Conservation (phyloP, 2,113 vertebrate species). For the Vulpes lagopus region DNA sequence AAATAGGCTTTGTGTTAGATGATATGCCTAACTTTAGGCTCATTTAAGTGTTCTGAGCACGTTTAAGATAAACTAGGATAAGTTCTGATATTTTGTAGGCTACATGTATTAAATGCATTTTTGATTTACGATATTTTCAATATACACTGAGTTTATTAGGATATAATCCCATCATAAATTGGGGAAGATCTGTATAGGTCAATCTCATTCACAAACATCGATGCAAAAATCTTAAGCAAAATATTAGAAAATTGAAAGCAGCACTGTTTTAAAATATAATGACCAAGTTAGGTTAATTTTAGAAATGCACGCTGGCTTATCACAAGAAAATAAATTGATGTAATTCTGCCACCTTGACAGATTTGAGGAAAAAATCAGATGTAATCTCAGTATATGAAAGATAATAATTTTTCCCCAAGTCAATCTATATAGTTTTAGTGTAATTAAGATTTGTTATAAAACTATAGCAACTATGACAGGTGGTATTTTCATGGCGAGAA, state of each 20-base stretch:
- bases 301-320: neutral
- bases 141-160: neutral
- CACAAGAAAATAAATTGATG: neutral
- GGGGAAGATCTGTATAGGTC: neutral
- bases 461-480: neutral
- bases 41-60: neutral
- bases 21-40: neutral
- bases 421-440: neutral
- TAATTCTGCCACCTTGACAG: conserved; percentile 27
- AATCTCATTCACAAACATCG: neutral
- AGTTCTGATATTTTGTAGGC: neutral
- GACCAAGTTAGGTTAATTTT: neutral
- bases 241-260: conserved; percentile 12
- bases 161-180: neutral
- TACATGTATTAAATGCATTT: neutral
- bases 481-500: neutral
- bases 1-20: neutral
- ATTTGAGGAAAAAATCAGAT: conserved; percentile 22
- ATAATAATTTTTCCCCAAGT: neutral
- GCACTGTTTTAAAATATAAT: neutral
- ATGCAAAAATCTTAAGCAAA: neutral
- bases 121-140: neutral
- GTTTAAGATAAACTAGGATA: neutral
- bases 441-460: neutral
- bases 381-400: neutral